These are phyloP conservation scores for Cygnus buccinator DNA, from an alignment of 2,113 vertebrate genomes.

Conservation along the genomic window DNA sequence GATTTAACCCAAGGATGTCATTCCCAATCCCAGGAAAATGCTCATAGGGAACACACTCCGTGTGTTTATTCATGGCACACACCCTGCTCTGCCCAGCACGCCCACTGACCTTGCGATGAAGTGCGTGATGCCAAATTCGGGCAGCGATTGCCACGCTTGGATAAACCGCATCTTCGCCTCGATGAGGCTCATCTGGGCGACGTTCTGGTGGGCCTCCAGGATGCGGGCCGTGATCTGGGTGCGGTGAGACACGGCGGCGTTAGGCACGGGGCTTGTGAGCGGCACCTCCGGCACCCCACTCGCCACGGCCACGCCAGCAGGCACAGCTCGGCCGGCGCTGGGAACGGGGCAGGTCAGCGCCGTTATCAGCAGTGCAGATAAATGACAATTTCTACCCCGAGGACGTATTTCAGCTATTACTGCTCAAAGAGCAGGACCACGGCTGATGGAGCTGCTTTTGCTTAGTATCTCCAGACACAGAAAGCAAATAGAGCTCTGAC, in stretches of 20 bases:
- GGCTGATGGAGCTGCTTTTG: neutral
- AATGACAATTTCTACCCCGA: neutral
- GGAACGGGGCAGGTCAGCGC: neutral
- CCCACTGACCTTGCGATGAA: slow-evolving; percentile 91
- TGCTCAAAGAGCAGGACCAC: neutral
- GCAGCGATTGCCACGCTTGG: slow-evolving; percentile 97
- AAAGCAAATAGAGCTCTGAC: neutral
- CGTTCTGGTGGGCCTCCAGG: slow-evolving; percentile 97
- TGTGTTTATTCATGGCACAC: rapidly evolving
- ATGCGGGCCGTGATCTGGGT: slow-evolving; percentile 93
- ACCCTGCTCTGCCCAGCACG: neutral
- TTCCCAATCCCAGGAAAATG: neutral
- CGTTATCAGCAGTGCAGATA: neutral
- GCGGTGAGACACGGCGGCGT: slow-evolving; percentile 25
- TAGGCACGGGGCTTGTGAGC: neutral
- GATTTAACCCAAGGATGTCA: neutral
- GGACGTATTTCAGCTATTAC: neutral
- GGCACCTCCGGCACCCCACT: neutral
- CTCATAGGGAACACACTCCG: rapidly evolving
- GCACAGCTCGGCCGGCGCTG: neutral
- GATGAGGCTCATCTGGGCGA: slow-evolving; percentile 98
- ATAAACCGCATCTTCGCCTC: slow-evolving; percentile 99
- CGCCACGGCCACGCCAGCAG: neutral
- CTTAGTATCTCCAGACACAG: neutral
- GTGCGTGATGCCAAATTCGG: slow-evolving; percentile 98